Conservation (phyloP, 64 coral and sea anemone species). For the Anthopleura sola region DNA sequence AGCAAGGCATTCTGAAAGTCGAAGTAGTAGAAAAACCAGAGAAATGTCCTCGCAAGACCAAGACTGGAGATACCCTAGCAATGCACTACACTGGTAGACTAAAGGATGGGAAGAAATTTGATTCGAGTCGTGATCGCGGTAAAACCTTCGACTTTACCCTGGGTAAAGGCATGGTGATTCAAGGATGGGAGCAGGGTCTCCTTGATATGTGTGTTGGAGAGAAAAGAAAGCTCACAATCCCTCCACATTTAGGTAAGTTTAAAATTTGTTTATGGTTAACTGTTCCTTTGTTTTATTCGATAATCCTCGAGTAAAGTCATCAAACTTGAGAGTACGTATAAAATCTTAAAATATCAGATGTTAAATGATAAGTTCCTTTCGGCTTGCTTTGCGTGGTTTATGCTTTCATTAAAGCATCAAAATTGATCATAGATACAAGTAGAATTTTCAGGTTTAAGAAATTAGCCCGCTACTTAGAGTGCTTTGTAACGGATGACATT, state of each 20-base stretch:
- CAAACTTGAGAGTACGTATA: too few relatives aligned
- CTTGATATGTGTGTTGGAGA: conserved; percentile 92
- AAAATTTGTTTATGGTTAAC: not conserved
- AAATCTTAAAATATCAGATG: too few relatives aligned
- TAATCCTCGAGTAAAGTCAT: not conserved
- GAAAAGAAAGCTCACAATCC: conserved; percentile 70
- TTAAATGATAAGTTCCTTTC: not conserved
- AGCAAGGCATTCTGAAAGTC: conserved; percentile 47
- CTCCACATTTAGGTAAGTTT: conserved; percentile 74
- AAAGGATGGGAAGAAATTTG: conserved; percentile 70
- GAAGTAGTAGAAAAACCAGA: conserved; percentile 84
- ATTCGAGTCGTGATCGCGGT: conserved; percentile 72
- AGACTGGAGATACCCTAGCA: conserved; percentile 58
- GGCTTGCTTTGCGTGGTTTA: not conserved
- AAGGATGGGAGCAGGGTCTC: conserved; percentile 88
- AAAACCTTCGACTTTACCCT: conserved; percentile 90
- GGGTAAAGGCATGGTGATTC: conserved; percentile 86
- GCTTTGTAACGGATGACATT: not conserved
- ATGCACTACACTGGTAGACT: conserved; percentile 89
- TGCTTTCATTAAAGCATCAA: too few relatives aligned
- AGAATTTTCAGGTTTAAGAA: too few relatives aligned
- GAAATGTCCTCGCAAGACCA: conserved; percentile 61
- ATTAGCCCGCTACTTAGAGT: too few relatives aligned
- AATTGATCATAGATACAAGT: too few relatives aligned
- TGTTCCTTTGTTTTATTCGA: not conserved